phyloP scores from a whole-genome alignment of 2,113 vertebrate genomes.

The Bettongia penicillata region DNA sequence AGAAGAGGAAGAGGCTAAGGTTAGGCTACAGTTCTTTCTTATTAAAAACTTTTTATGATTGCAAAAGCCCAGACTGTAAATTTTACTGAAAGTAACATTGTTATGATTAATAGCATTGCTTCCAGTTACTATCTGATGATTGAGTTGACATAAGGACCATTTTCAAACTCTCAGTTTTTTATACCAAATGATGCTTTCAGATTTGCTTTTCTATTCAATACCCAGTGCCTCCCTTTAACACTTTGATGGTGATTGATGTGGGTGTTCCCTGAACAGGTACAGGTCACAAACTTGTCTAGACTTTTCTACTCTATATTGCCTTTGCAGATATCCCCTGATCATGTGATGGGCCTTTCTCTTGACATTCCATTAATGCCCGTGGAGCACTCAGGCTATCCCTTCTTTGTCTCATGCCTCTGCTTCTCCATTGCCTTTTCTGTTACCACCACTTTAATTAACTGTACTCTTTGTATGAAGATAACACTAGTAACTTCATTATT shows the following conservation, averaged over 20 bases:
- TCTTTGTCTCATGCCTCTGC: neutral
- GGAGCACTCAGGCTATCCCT: neutral
- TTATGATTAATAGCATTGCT: conserved; percentile 13
- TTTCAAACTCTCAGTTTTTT: conserved; percentile 40
- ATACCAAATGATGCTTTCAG: neutral
- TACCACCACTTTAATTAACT: neutral
- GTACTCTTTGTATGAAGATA: too few relatives aligned
- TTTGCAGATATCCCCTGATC: neutral
- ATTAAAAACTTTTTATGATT: neutral
- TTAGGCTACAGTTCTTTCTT: conserved; percentile 72
- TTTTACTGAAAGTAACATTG: conserved; percentile 22
- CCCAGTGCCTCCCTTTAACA: neutral
- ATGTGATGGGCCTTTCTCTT: neutral
- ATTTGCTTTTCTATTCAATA: neutral
- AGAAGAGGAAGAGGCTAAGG: conserved; percentile 95
- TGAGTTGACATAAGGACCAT: neutral
- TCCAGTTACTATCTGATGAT: neutral
- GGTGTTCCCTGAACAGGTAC: neutral
- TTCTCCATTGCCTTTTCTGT: neutral
- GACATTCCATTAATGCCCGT: neutral
- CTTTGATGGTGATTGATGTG: neutral
- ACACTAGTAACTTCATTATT: neutral
- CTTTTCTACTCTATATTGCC: neutral
- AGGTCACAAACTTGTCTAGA: neutral
- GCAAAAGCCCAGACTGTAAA: neutral